Conservation (phyloP, 2,797 vertebrate genomes). For the Onychomys torridus region DNA sequence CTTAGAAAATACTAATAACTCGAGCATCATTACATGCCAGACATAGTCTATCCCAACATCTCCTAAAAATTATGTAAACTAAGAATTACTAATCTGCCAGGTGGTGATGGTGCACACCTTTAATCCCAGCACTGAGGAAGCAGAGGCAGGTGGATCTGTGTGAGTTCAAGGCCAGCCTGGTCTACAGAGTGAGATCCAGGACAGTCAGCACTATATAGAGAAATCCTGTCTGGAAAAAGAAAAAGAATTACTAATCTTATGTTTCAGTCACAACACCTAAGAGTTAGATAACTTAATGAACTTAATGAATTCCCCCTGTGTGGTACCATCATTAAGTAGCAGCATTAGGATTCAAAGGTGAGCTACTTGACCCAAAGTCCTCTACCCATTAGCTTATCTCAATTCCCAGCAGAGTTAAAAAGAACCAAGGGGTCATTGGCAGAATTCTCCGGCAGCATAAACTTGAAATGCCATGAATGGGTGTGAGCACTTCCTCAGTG, state of each 20-base stretch:
- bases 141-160: neutral
- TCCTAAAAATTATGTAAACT: neutral
- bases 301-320: neutral
- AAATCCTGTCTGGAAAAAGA: neutral
- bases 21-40: neutral
- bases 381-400: neutral
- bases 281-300: neutral
- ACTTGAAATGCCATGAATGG: neutral
- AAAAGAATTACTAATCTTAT: neutral
- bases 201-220: neutral
- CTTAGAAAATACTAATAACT: neutral
- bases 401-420: neutral
- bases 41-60: neutral
- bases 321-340: neutral
- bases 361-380: neutral
- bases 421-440: neutral
- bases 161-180: neutral
- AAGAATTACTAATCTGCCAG: neutral
- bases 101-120: neutral
- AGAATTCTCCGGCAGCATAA: neutral
- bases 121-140: neutral
- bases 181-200: neutral
- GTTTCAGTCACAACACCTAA: neutral
- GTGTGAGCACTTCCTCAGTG: fast-evolving
- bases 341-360: neutral